Base-by-base conservation (phyloP, 2,888 invertebrate species). In the Cylloceria caligata region DNA sequence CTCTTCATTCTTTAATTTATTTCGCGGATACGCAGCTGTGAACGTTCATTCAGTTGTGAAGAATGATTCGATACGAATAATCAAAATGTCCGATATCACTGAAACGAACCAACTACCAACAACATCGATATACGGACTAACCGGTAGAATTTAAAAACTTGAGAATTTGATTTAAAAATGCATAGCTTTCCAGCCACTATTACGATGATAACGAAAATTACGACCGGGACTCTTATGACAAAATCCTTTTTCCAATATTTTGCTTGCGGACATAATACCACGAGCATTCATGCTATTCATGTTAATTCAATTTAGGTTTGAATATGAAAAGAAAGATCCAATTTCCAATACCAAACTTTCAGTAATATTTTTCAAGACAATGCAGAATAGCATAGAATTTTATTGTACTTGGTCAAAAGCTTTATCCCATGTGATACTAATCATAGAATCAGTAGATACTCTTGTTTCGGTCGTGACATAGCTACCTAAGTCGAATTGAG, bases 241-340 rank as follows among this genome's bases (percentile, higher is more conserved):
- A 57, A 57, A 57, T 57, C n/a, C 0, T 7, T 57, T 57, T 57
- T 16, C n/a, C 27, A n/a, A 55, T 55, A 52, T 52, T 52, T n/a
- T 27, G 3, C 13, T 5, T 27, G 45, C 0, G 3, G 11, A 11
- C 11, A 39, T 39, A 7, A 3, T 13, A 39, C 39, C 11, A 39
- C 3, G 13, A 39, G 13, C 3, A 45, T 3, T 45, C 5, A 1
- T 11, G 11, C 3, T 24, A 21, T 2, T 52, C 47, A 9, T 52
- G 9, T 13, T 42, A 13, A 1, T n/a, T 42, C n/a, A 13, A n/a
- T 42, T 13, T 42, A 42, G 1, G 13, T 3, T 3, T 39, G 39
- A 11, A 2, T 11, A 2, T 39, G 39, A 39, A 2, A 11, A 39
- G 39, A 6, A 6, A 11, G 3, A 11, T 39, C 7, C 7, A 7